These are phyloP conservation scores for Rhabdomys dilectus DNA, from an alignment of 2,113 vertebrate species.

Conservation along the genomic window DNA sequence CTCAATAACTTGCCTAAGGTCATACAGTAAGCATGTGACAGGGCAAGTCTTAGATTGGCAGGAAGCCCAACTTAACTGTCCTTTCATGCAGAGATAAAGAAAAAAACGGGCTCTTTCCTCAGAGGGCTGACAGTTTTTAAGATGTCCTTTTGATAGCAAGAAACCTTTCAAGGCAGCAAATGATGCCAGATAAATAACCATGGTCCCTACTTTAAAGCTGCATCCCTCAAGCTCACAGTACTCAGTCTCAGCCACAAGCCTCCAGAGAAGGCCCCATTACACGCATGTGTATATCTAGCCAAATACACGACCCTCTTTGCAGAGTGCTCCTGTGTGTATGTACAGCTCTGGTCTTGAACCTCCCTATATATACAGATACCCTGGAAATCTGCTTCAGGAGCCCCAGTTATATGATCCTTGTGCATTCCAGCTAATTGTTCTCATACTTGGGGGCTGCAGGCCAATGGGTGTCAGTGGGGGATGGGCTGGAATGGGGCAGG, in stretches of 20 bases:
- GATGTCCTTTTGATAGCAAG: not conserved
- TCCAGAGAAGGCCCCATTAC: not conserved
- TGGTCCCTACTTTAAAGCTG: not conserved
- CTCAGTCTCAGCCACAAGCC: not conserved
- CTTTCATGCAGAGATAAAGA: not conserved
- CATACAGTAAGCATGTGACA: not conserved
- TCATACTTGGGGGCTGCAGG: not conserved
- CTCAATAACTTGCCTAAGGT: slow-evolving; percentile 18
- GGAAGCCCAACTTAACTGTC: not conserved
- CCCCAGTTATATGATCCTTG: not conserved
- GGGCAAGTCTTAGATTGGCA: not conserved
- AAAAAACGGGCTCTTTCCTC: not conserved
- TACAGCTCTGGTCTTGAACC: not conserved
- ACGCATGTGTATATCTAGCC: not conserved
- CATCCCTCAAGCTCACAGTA: not conserved
- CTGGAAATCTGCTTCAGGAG: slow-evolving; percentile 31
- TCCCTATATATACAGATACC: not conserved
- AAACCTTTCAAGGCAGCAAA: slow-evolving; percentile 16
- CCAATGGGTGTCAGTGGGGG: not conserved
- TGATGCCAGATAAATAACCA: not conserved
- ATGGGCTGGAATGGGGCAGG: not conserved
- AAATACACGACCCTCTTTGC: not conserved
- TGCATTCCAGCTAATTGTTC: not conserved
- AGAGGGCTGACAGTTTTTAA: not conserved
- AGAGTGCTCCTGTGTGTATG: not conserved